Evolutionary conservation across 2,888 invertebrate species (phyloP), one percentile per base, ranked within the genome.

Genomic region (Argyresthia albistria): DNA sequence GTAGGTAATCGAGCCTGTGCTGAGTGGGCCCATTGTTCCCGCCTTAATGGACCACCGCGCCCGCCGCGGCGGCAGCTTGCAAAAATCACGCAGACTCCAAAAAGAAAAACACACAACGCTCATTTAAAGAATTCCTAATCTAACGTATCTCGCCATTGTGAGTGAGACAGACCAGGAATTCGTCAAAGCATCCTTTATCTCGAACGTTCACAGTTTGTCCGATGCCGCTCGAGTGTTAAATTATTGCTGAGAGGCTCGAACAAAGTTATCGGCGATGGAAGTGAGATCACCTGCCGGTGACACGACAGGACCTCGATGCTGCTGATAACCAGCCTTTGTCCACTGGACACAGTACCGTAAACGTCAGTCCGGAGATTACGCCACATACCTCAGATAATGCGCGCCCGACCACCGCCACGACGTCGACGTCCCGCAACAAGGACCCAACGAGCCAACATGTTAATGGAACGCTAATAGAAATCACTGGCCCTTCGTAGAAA

Each of bases 21-120:
- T 25, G 25, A 81, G 80, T 73, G 75, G 75, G 55, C 43, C 80
- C 78, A 82, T 86, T 86, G 84, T 84, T 81, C 77, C 73, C 71
- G 56, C 58, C 64, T 76, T 80, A 81, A 82, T 81, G 84, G 86
- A 82, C 84, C 84, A 83, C 84, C 81, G 78, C 66, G 75, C 70
- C 66, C 62, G 56, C 55, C 60, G 65, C 63, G 67, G 67, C 76
- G 67, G 67, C 64, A 70, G 65, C 66, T 65, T 65, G 81, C 84
- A 80, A 83, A 84, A 83, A 80, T 80, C 59, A 60, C 64, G 68
- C 58, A 70, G 67, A 66, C 65, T 65, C 65, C 71, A 81, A 82
- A 81, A 83, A 77, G 67, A 77, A 80, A 79, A 77, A 79, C 71
- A 69, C 58, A 53, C 54, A 35, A 37, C 25, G 25, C 51, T 43